Conservation (phyloP, 1,140 invertebrate genomes). For the Aphis craccivora region DNA sequence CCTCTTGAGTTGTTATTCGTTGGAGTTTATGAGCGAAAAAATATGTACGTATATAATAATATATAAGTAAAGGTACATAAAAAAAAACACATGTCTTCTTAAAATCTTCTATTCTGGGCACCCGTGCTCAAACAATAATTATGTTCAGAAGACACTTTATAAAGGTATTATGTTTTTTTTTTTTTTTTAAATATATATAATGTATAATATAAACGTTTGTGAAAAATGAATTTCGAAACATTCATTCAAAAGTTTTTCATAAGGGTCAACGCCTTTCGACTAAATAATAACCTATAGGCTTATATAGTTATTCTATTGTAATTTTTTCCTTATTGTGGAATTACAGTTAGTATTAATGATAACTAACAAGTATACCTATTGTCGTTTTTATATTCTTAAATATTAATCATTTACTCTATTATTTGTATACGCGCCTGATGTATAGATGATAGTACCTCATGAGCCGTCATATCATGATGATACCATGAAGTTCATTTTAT, state of each 20-base stretch:
- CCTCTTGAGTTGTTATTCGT: slow-evolving; percentile 21
- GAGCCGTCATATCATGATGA: not conserved
- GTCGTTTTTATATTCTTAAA: not conserved
- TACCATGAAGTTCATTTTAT: not conserved
- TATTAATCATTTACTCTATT: not conserved
- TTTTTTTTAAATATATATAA: not conserved
- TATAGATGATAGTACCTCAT: not conserved
- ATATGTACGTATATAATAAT: not conserved
- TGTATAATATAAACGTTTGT: slow-evolving; percentile 17
- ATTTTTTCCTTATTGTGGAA: not conserved
- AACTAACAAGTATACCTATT: not conserved
- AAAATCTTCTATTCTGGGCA: not conserved
- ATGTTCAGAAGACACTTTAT: slow-evolving; percentile 32
- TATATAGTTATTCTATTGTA: not conserved
- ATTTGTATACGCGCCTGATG: not conserved
- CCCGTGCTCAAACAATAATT: slow-evolving; percentile 50
- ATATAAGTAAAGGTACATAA: not conserved
- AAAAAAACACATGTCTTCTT: slow-evolving; percentile 56
- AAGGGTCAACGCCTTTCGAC: slow-evolving; percentile 37
- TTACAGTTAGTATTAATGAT: slow-evolving; percentile 19
- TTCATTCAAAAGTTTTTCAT: slow-evolving; percentile 49
- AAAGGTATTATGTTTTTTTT: not conserved
- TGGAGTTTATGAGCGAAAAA: slow-evolving; percentile 43
- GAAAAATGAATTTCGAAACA: slow-evolving; percentile 22
- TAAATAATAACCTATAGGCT: not conserved